These are phyloP conservation scores for Drosophila macrospina DNA, from an alignment of 2,888 invertebrate species.

Conservation along the genomic window DNA sequence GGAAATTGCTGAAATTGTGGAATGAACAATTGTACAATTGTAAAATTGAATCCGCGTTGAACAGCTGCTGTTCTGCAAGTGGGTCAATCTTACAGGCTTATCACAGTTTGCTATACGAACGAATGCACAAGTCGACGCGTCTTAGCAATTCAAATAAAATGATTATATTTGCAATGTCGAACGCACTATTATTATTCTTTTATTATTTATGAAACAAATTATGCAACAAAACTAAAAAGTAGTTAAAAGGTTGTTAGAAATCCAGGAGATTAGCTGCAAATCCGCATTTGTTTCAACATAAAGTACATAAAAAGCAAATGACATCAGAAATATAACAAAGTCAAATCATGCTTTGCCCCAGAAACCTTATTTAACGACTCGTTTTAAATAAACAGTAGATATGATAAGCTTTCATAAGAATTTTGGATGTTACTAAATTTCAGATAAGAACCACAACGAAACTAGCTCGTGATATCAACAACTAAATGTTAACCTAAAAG, in stretches of 20 bases:
- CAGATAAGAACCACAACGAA: slow-evolving; percentile 26
- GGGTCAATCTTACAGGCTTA: slow-evolving; percentile 34
- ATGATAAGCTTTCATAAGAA: slow-evolving; percentile 23
- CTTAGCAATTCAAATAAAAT: background rate
- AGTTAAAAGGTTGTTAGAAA: background rate
- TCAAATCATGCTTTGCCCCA: slow-evolving; percentile 21
- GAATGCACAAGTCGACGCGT: background rate
- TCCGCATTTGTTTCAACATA: background rate
- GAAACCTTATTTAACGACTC: slow-evolving; percentile 11
- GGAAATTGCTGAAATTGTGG: slow-evolving; percentile 43
- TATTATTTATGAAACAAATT: too few relatives aligned
- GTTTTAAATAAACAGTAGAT: slow-evolving; percentile 2
- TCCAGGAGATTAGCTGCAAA: background rate
- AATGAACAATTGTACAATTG: slow-evolving; percentile 8
- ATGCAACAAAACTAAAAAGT: too few relatives aligned
- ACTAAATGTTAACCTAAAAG: slow-evolving; percentile 2
- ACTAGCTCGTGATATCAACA: slow-evolving; percentile 23
- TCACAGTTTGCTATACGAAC: slow-evolving; percentile 6
- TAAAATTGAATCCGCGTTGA: slow-evolving; percentile 38
- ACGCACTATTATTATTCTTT: too few relatives aligned
- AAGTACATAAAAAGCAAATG: background rate
- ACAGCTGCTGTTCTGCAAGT: slow-evolving; percentile 1
- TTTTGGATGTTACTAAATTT: background rate
- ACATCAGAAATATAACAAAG: slow-evolving; percentile 8
- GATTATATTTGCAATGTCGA: background rate